phyloP scores from a whole-genome alignment of 2,113 vertebrate genomes.

The Chascanopsetta lugubris region DNA sequence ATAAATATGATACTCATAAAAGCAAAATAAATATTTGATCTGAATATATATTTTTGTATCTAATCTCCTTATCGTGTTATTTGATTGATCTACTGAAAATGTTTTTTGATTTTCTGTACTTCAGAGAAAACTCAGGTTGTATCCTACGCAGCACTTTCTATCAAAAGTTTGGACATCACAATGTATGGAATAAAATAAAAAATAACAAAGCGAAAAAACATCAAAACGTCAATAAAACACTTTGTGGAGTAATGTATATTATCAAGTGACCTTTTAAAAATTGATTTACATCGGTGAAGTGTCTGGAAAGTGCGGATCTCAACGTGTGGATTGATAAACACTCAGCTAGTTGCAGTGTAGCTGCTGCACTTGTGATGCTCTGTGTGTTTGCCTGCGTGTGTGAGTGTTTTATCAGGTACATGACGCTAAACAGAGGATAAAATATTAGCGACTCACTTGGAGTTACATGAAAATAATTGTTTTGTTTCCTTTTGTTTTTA shows the following conservation, averaged over 20 bases:
- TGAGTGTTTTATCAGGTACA: not conserved
- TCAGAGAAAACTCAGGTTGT: not conserved
- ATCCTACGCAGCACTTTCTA: slow-evolving; percentile 35
- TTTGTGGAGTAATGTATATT: rapidly evolving
- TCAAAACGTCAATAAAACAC: rapidly evolving
- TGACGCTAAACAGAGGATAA: not conserved
- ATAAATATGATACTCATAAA: too few relatives aligned
- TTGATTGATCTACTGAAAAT: not conserved
- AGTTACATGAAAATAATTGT: not conserved
- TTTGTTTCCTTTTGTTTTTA: not conserved
- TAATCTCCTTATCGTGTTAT: too few relatives aligned
- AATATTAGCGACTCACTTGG: not conserved
- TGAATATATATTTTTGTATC: too few relatives aligned
- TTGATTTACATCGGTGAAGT: not conserved
- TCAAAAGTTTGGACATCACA: not conserved
- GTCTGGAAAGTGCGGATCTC: slow-evolving; percentile 67
- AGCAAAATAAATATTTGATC: too few relatives aligned
- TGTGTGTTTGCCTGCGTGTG: not conserved
- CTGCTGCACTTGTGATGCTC: not conserved
- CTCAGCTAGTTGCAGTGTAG: not conserved
- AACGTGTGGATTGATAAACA: slow-evolving; percentile 63
- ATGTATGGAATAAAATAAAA: rapidly evolving
- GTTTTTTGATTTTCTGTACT: too few relatives aligned
- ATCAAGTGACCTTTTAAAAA: too few relatives aligned
- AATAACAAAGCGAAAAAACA: rapidly evolving